Base-by-base conservation (phyloP, 2,888 invertebrate species). In the Tanytarsus gracilentus region DNA sequence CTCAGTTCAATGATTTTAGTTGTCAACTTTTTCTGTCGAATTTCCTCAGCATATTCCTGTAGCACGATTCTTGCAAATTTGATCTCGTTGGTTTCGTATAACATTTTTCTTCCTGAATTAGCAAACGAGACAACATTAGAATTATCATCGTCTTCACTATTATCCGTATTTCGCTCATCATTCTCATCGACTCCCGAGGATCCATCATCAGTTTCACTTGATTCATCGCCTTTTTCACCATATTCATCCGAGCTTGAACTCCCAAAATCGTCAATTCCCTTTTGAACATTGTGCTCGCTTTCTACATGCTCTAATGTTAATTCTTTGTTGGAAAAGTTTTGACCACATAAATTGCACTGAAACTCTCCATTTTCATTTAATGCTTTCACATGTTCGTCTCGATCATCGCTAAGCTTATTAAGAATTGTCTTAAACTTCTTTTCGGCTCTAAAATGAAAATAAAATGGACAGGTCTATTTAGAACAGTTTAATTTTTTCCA, bases 361-460 rank as follows among this genome's bases (percentile, higher is more conserved):
- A 51, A 25, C 8, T 29, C n/a, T 5, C 51, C 51, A 16, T 51
- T 51, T n/a, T 5, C 14, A 5, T 21, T 16, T 44, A 16, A 16
- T 44, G 44, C 44, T 9, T 27, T 27, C 14, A 52, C 21, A 5
- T 52, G 33, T 33, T 52, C 52, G 4, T 21, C n/a, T 14, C 33
- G 55, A 25, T 39, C 14, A 23, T 44, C 21, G 11, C 14, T 25
- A 1, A 55, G 39, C n/a, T 33, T 27, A 14, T 25, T 33, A 6
- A 39, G 39, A n/a, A 55, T 40, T 40, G 33, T 40, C 23, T 55
- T 55, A 14, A 55, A 23, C n/a, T 40, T 39, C 16, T 26, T 55
- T 21, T 40, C 55, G n/a, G 55, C 55, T 9, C 55, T 55, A 11
- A 3, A 40, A 55, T 4, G 4, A 40, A 26, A 26, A 0, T 16